phyloP scores from a whole-genome alignment of 30 jellyfish, hydroid and myxozoan genomes.

The Cassiopea xamachana region DNA sequence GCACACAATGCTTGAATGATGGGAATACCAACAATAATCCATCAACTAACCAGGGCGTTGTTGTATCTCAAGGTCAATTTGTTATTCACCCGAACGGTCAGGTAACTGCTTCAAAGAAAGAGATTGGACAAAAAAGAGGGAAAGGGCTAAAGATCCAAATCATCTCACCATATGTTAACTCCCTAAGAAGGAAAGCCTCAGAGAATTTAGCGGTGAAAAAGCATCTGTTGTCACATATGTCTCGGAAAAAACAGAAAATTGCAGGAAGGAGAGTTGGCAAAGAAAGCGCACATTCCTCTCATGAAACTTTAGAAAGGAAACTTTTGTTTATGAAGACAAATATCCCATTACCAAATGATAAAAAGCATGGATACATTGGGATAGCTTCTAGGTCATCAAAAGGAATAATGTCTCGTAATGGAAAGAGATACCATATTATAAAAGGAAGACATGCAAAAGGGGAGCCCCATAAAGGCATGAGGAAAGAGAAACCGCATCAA shows the following conservation, averaged over 20 bases:
- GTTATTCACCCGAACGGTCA: slow-evolving; percentile 71
- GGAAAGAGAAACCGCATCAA: too few relatives aligned
- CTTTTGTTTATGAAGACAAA: slow-evolving; percentile 35
- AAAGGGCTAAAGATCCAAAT: slow-evolving; percentile 34
- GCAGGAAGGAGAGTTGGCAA: background rate
- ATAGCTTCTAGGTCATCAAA: background rate
- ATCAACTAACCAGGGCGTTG: slow-evolving; percentile 25
- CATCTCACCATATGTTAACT: slow-evolving; percentile 10
- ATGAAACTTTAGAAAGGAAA: slow-evolving; percentile 10
- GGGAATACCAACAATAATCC: background rate
- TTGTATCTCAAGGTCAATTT: slow-evolving; percentile 55
- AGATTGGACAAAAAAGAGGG: background rate
- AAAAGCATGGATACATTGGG: background rate
- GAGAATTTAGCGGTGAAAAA: slow-evolving; percentile 23
- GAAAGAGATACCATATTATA: background rate
- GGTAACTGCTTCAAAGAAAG: slow-evolving; percentile 55
- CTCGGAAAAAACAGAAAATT: background rate
- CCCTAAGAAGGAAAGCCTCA: background rate
- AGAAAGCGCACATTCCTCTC: background rate
- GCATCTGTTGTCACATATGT: slow-evolving; percentile 6
- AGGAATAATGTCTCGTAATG: background rate
- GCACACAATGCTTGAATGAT: slow-evolving; percentile 1
- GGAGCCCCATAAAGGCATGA: too few relatives aligned
- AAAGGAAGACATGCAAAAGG: background rate
- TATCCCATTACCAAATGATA: slow-evolving; percentile 43